phyloP scores from a whole-genome alignment of 2,113 vertebrate species.

The Pedionomus torquatus region DNA sequence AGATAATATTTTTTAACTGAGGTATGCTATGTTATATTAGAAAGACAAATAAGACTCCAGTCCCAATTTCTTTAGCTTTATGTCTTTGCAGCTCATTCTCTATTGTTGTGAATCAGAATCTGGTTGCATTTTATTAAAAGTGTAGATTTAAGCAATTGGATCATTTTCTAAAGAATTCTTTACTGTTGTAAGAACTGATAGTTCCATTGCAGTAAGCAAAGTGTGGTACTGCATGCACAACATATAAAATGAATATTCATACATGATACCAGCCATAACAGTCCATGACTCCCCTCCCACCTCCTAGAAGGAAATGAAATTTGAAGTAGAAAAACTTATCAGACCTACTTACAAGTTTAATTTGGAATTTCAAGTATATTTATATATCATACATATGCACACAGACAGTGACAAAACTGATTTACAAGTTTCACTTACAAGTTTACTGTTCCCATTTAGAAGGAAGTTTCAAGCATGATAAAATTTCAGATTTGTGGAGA shows the following conservation, averaged over 20 bases:
- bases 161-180: not conserved
- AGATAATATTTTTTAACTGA: not conserved
- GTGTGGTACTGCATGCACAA: not conserved
- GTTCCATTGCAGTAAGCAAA: not conserved
- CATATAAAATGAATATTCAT: not conserved
- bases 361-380: conserved; percentile 26
- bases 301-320: not conserved
- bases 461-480: not conserved
- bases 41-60: not conserved
- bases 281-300: not conserved
- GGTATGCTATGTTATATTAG: not conserved
- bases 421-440: conserved; percentile 53
- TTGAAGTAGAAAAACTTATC: not conserved
- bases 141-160: not conserved
- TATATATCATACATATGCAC: conserved; percentile 2
- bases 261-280: not conserved
- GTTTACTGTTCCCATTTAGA: conserved; percentile 23
- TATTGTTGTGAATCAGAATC: not conserved
- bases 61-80: not conserved
- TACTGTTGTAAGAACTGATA: not conserved
- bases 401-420: conserved; percentile 14
- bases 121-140: not conserved
- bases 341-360: conserved; percentile 8
- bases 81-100: not conserved
- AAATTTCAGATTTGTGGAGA: not conserved